These are phyloP conservation scores for Callipepla californica DNA, from an alignment of 2,113 vertebrate species.

Conservation along the genomic window DNA sequence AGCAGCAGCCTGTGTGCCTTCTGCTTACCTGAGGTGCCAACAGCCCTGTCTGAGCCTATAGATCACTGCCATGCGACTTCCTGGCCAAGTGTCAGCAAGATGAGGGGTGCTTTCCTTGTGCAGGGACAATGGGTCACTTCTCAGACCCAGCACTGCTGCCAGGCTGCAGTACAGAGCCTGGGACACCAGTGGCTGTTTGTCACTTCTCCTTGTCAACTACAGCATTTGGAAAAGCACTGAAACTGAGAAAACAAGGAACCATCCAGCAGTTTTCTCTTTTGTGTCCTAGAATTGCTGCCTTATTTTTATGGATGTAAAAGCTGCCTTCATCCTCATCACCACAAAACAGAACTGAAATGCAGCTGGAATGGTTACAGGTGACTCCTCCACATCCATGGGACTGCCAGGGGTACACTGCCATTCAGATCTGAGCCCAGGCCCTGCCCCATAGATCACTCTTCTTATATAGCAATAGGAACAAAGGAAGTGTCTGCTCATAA, in stretches of 20 bases:
- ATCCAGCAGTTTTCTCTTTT: not conserved
- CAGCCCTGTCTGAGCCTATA: not conserved
- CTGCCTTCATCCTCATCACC: not conserved
- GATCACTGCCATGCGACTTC: not conserved
- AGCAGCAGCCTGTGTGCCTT: not conserved
- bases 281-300: not conserved
- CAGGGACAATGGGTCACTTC: not conserved
- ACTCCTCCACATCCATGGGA: not conserved
- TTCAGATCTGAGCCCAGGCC: not conserved
- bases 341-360: not conserved
- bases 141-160: not conserved
- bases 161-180: not conserved
- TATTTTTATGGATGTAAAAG: not conserved
- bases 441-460: not conserved
- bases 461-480: not conserved
- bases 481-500: not conserved
- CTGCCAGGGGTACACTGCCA: not conserved
- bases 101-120: rapidly evolving
- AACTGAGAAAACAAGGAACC: not conserved
- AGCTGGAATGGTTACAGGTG: not conserved
- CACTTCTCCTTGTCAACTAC: not conserved
- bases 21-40: not conserved
- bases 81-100: not conserved
- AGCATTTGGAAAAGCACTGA: not conserved
- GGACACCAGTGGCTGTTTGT: not conserved